Conservation (phyloP, 2,113 vertebrate species). For the Petrocephalus microphthalmus region DNA sequence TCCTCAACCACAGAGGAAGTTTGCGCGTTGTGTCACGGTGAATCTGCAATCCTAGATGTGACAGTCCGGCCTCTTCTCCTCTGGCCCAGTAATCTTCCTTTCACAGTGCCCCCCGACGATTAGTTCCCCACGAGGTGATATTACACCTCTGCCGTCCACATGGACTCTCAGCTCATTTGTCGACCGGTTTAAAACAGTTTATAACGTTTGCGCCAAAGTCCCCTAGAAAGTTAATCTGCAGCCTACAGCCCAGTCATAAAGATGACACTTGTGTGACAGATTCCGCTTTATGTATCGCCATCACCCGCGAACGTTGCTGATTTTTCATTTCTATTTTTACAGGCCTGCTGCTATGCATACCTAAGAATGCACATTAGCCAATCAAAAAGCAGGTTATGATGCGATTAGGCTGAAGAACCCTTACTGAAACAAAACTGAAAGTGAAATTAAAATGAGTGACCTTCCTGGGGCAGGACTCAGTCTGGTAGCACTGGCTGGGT, state of each 20-base stretch:
- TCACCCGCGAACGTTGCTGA: neutral
- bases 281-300: neutral
- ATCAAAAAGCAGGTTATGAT: neutral
- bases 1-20: neutral
- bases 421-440: neutral
- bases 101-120: neutral
- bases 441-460: neutral
- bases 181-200: neutral
- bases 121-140: conserved; percentile 11
- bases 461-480: neutral
- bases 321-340: neutral
- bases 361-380: neutral
- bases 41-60: neutral
- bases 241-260: neutral
- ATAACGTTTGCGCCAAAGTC: neutral
- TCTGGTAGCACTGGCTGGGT: neutral
- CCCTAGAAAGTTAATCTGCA: neutral
- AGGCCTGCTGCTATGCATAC: neutral
- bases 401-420: neutral
- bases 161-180: neutral
- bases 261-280: neutral
- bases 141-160: neutral
- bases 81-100: neutral
- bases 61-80: neutral
- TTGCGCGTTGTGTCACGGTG: neutral